These are phyloP conservation scores for Grammatotria lemairii DNA, from an alignment of 2,113 vertebrate species.

Conservation along the genomic window DNA sequence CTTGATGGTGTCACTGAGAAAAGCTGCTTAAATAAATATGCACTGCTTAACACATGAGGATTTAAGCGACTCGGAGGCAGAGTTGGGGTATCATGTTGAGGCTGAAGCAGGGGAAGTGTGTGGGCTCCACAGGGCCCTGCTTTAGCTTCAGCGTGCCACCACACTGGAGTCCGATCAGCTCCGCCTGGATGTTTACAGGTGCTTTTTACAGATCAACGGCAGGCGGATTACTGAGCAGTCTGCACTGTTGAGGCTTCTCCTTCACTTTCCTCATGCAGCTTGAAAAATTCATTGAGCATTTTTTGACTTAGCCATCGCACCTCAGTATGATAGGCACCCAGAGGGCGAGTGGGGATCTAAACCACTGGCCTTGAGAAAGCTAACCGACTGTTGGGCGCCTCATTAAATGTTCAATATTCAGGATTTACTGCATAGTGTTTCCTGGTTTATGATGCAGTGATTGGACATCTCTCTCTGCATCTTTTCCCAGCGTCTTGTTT, in stretches of 20 bases:
- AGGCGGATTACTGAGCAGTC: background rate
- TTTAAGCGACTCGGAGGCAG: background rate
- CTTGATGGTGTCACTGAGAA: background rate
- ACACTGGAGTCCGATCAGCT: background rate
- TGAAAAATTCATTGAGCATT: background rate
- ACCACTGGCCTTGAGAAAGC: background rate
- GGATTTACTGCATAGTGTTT: background rate
- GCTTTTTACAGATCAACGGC: background rate
- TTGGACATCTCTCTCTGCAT: background rate
- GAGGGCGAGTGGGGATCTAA: background rate
- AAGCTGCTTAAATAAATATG: background rate
- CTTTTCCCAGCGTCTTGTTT: background rate
- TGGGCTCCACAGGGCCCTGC: background rate
- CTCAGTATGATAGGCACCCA: background rate
- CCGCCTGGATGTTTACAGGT: background rate
- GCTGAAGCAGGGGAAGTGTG: background rate
- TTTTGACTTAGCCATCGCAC: background rate
- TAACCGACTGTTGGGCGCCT: background rate
- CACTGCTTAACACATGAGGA: background rate
- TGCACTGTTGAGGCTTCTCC: background rate
- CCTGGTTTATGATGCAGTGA: constrained; percentile 18
- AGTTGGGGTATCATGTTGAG: background rate
- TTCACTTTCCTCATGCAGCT: background rate
- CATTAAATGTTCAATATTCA: constrained; percentile 17
- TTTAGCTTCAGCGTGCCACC: background rate